These are phyloP conservation scores for Pantelozetes paolii DNA, from an alignment of 2,888 invertebrate genomes.

Conservation along the genomic window DNA sequence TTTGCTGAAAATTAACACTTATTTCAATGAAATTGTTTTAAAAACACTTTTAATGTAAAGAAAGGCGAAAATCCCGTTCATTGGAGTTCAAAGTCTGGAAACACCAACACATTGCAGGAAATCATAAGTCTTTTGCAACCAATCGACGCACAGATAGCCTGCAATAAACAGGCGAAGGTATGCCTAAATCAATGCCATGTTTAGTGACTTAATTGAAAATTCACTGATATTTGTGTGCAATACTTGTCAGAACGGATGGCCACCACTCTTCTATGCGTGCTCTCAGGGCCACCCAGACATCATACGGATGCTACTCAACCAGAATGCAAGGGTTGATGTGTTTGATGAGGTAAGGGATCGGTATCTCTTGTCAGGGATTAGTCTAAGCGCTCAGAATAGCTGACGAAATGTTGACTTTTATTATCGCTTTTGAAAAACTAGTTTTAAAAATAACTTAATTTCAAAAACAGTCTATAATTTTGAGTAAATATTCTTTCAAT, in stretches of 20 bases:
- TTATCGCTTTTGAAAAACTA: no score
- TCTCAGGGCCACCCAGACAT: constrained; percentile 92
- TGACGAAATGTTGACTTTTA: no score
- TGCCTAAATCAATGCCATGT: constrained; percentile 50
- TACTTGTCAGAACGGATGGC: constrained; percentile 66
- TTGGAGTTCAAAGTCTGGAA: constrained; percentile 88
- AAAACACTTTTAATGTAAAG: constrained; percentile 51
- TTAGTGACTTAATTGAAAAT: neutral
- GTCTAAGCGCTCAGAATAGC: no score
- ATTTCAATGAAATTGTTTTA: neutral
- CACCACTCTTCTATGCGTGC: constrained; percentile 91
- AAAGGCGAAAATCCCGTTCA: constrained; percentile 92
- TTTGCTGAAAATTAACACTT: neutral
- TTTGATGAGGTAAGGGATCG: constrained; percentile 83
- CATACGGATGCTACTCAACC: constrained; percentile 72
- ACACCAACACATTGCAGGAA: constrained; percentile 88
- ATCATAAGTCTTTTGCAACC: constrained; percentile 87
- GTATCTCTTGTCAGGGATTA: no score
- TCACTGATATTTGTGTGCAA: neutral
- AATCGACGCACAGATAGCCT: constrained; percentile 82
- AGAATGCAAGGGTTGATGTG: constrained; percentile 96
- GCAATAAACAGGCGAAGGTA: constrained; percentile 87
- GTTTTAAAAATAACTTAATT: no score
- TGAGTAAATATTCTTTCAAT: no score
- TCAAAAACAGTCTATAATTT: no score